Base-by-base conservation (phyloP, 2,113 vertebrate species). In the Axis porcinus region DNA sequence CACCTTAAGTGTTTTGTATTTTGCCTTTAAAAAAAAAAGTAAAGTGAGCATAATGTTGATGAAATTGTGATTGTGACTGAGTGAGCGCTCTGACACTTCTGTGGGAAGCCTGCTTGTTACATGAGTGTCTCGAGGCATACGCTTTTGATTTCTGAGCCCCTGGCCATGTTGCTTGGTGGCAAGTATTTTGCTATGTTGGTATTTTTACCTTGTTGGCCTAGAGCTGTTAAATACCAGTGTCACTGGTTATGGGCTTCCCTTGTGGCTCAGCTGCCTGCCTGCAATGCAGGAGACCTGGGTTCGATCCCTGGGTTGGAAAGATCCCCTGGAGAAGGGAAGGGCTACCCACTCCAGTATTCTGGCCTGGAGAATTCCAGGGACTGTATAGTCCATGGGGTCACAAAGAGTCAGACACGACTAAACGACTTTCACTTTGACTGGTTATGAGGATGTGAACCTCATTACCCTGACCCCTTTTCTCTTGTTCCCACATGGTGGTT, bases 21-120 rank as follows among this genome's bases (percentile, higher is more conserved):
- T 91, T 96, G 11, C 67, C 36, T 85, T 95, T 89, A 83, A 83
- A 81, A n/a, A 82, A 33, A 70, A 96, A 84, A 91, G 28, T 25
- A 43, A 70, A 7, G 21, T 87, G 74, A 64, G 36, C 0, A 8
- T 67, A 47, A 92, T 93, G 76, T 19, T 70, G 82, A 74, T 79
- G 82, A 84, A 30, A 28, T 62, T 86, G 43, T 91, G 74, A 16
- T 55, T 76, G 10, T 58, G 47, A 8, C 45, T 33, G 27, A 70
- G 64, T 58, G 58, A 23, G 11, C 28, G n/a, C 67, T 74, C 36
- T 74, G 67, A 36, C n/a, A 40, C 67, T 40, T 74, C 67, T 76
- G 45, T 27, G 79, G 47, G 57, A 86, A 89, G 79, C 40, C 70
- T 58, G 52, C 30, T 89, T 25, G 3, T 64, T 89, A 12, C 30